phyloP scores from a whole-genome alignment of 2,797 vertebrate species.

The Miichthys miiuy region DNA sequence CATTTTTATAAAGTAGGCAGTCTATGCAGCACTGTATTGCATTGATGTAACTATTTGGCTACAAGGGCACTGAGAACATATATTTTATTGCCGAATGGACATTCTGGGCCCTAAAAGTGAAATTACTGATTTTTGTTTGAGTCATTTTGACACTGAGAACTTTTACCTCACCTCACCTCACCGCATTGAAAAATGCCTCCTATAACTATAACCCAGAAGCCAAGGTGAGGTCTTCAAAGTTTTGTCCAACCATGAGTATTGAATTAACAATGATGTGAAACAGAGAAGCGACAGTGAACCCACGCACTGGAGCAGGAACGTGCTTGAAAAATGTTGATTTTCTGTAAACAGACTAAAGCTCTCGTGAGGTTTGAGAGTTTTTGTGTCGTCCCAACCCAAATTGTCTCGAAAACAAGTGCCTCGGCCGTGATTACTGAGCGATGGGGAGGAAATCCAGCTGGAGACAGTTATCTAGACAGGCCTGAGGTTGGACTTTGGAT shows the following conservation, averaged over 20 bases:
- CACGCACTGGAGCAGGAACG: background rate
- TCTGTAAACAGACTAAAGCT: background rate
- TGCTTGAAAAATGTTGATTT: background rate
- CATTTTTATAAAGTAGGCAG: background rate
- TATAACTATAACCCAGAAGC: background rate
- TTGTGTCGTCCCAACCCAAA: background rate
- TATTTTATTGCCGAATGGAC: no score
- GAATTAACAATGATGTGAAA: background rate
- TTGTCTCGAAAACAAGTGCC: slow-evolving; percentile 6
- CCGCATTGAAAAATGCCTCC: background rate
- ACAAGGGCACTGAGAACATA: no score
- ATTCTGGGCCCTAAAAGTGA: no score
- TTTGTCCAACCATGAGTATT: background rate
- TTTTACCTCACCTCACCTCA: background rate
- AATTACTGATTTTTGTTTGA: no score
- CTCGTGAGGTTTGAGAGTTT: background rate
- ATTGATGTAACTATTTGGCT: no score
- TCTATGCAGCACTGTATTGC: no score
- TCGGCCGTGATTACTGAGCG: slow-evolving; percentile 6
- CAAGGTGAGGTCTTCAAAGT: background rate
- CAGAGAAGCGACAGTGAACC: background rate
- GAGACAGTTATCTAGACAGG: slow-evolving; percentile 27
- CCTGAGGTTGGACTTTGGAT: slow-evolving; percentile 24
- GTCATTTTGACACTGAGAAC: background rate
- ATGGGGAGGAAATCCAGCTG: slow-evolving; percentile 52